Evolutionary conservation across 2,797 vertebrate genomes (phyloP).

Genomic region (Sebastes vulpes): DNA sequence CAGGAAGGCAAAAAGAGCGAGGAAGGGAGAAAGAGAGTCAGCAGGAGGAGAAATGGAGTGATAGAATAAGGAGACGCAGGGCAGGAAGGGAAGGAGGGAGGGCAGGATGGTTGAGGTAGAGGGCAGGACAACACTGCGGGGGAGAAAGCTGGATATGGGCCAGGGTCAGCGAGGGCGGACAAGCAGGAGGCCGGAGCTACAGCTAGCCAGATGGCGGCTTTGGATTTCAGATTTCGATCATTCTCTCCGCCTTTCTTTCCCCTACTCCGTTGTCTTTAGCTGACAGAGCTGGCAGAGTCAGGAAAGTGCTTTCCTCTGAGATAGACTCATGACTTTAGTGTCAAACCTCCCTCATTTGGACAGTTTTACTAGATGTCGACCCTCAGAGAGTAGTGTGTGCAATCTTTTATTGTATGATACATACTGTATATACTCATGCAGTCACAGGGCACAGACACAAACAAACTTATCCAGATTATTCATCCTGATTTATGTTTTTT

Average conservation of each 20-base stretch:
- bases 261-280: neutral
- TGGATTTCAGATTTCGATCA: conserved; percentile 4
- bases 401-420: neutral
- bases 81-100: conserved; percentile 49
- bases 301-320: neutral
- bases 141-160: conserved; percentile 62
- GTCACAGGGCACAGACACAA: too few species aligned
- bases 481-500: neutral
- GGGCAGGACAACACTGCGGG: conserved; percentile 72
- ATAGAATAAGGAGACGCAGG: conserved; percentile 16
- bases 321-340: neutral
- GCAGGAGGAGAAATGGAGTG: conserved; percentile 32
- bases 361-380: too few species aligned
- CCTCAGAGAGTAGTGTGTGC: too few species aligned
- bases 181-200: conserved; percentile 30
- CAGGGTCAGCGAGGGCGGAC: conserved; percentile 65
- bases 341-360: too few species aligned
- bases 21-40: conserved; percentile 21
- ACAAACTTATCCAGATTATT: neutral
- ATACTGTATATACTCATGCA: neutral
- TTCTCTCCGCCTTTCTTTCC: conserved; percentile 12
- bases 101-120: conserved; percentile 62
- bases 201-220: conserved; percentile 32
- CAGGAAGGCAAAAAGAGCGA: conserved; percentile 13
- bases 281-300: neutral